phyloP scores from a whole-genome alignment of 2,888 invertebrate genomes.

The Drosophila atripex region DNA sequence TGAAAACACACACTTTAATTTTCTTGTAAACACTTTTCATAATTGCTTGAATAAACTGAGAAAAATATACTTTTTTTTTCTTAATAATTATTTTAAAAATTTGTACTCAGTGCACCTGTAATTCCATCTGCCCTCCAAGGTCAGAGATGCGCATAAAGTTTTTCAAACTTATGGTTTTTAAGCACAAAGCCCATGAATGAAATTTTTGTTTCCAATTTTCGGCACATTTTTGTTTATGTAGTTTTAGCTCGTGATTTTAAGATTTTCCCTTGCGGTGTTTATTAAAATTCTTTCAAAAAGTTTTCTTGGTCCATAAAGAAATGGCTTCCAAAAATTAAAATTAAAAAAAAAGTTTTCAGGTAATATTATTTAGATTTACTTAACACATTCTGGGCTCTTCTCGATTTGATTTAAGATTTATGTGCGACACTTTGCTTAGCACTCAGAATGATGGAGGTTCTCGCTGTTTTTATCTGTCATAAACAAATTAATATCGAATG shows the following conservation, averaged over 20 bases:
- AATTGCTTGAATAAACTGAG: slow-evolving; percentile 3
- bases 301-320: slow-evolving; percentile 29
- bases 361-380: slow-evolving; percentile 18
- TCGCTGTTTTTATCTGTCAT: slow-evolving; percentile 45
- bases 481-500: slow-evolving; percentile 49
- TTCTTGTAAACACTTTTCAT: slow-evolving; percentile 35
- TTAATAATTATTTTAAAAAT: no score
- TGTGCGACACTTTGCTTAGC: slow-evolving; percentile 28
- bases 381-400: slow-evolving; percentile 24
- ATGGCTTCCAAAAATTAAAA: slow-evolving; percentile 32
- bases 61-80: slow-evolving; percentile 20
- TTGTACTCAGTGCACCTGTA: slow-evolving; percentile 47
- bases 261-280: slow-evolving; percentile 55
- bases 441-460: slow-evolving; percentile 30
- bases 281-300: slow-evolving; percentile 43
- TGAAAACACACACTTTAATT: slow-evolving; percentile 3
- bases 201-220: slow-evolving; percentile 36
- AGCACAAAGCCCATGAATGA: slow-evolving; percentile 55
- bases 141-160: slow-evolving; percentile 29
- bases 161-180: slow-evolving; percentile 31
- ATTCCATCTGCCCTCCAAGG: slow-evolving; percentile 67
- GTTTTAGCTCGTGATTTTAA: slow-evolving; percentile 37
- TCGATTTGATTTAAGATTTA: slow-evolving; percentile 29
- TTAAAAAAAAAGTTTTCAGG: slow-evolving; percentile 18
- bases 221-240: slow-evolving; percentile 59